These are phyloP conservation scores for Lysandra coridon DNA, from an alignment of 2,888 invertebrate species.

Conservation along the genomic window DNA sequence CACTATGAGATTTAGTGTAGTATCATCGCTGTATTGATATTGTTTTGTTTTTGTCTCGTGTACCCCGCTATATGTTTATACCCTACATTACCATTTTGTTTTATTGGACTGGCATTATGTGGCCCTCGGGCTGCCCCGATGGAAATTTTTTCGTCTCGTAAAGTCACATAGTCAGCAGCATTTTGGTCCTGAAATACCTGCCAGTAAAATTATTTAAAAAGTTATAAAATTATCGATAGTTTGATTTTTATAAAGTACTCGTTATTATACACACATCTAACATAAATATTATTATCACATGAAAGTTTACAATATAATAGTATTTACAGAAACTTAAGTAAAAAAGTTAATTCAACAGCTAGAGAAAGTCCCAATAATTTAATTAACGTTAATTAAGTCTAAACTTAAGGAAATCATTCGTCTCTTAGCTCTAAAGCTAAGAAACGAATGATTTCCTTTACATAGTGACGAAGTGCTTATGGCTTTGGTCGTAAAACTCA, in stretches of 20 bases:
- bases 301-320: too few relatives aligned
- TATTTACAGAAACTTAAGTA: too few relatives aligned
- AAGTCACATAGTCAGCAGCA: neutral
- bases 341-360: neutral
- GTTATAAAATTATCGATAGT: too few relatives aligned
- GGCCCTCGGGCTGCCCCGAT: neutral
- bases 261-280: too few relatives aligned
- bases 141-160: neutral
- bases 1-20: neutral
- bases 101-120: neutral
- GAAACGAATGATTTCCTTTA: neutral
- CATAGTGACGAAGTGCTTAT: neutral
- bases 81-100: neutral
- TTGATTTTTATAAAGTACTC: too few relatives aligned
- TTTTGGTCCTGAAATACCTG: neutral
- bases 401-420: too few relatives aligned
- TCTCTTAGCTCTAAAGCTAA: too few relatives aligned
- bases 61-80: neutral
- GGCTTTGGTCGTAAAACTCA: neutral
- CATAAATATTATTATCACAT: too few relatives aligned
- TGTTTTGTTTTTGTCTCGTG: neutral
- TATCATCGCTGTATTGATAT: constrained; percentile 12
- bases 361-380: neutral
- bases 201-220: too few relatives aligned
- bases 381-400: neutral